Conservation (phyloP, 2,113 vertebrate species). For the Pelecanoides urinatrix region DNA sequence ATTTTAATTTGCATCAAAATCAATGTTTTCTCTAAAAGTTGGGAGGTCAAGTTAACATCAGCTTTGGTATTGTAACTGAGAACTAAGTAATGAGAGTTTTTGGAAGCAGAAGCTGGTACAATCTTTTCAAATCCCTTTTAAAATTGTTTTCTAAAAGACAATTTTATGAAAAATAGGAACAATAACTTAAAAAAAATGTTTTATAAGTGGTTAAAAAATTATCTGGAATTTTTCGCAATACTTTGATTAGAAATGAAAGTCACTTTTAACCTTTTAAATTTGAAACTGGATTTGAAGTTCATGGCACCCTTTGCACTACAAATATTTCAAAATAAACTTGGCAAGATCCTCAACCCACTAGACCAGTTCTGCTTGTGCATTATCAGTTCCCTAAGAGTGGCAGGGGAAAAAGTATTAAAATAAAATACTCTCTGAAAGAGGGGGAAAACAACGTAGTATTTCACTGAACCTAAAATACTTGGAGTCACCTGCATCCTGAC, state of each 20-base stretch:
- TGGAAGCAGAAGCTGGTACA: background rate
- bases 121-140: background rate
- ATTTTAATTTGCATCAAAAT: background rate
- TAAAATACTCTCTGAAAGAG: background rate
- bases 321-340: background rate
- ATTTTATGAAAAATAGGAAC: background rate
- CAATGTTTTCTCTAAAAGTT: background rate
- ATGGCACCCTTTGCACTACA: background rate
- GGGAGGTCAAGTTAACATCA: background rate
- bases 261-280: background rate
- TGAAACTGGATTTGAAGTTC: background rate
- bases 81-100: background rate
- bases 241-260: background rate
- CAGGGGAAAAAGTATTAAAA: background rate
- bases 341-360: background rate
- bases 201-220: background rate
- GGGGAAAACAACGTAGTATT: background rate
- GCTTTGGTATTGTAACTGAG: background rate
- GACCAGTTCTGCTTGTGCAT: background rate
- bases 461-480: background rate
- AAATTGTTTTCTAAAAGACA: background rate
- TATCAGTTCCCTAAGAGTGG: background rate
- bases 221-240: background rate
- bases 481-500: background rate
- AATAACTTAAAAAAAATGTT: background rate